Conservation (phyloP, 2,888 invertebrate genomes). For the Platycnemis pennipes region DNA sequence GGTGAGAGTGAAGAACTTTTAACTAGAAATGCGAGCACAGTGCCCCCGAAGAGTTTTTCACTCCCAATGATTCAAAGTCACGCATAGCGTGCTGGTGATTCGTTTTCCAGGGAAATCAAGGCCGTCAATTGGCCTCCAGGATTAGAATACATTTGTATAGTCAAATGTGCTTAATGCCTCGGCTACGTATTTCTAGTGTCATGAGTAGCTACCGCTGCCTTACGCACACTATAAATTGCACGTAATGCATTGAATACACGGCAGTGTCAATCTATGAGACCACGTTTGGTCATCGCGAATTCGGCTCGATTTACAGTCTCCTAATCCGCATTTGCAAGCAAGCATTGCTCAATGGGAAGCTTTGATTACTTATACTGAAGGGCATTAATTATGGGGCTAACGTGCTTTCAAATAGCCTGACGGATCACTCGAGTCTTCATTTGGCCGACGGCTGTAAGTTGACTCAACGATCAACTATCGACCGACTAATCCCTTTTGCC, state of each 20-base stretch:
- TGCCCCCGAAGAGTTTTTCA: background rate
- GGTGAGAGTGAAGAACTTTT: conserved; percentile 12
- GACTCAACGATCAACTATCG: conserved; percentile 14
- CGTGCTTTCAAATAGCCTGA: background rate
- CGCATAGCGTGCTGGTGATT: background rate
- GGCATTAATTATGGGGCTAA: conserved; percentile 14
- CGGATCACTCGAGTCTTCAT: background rate
- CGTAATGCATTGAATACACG: background rate
- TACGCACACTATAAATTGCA: background rate
- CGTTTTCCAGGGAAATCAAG: background rate
- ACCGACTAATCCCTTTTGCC: background rate
- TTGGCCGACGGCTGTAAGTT: background rate
- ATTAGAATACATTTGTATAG: background rate
- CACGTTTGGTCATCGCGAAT: background rate
- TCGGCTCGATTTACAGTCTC: background rate
- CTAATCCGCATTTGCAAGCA: background rate
- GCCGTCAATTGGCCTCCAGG: background rate
- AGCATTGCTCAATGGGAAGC: background rate
- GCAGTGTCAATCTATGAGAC: background rate
- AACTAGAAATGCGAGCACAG: background rate
- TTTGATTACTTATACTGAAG: background rate
- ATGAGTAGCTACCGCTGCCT: background rate
- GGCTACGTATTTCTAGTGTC: background rate
- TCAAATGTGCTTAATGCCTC: background rate
- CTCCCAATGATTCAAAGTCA: background rate